Base-by-base conservation (phyloP, 2,113 vertebrate species). In the Callaeas wilsoni region DNA sequence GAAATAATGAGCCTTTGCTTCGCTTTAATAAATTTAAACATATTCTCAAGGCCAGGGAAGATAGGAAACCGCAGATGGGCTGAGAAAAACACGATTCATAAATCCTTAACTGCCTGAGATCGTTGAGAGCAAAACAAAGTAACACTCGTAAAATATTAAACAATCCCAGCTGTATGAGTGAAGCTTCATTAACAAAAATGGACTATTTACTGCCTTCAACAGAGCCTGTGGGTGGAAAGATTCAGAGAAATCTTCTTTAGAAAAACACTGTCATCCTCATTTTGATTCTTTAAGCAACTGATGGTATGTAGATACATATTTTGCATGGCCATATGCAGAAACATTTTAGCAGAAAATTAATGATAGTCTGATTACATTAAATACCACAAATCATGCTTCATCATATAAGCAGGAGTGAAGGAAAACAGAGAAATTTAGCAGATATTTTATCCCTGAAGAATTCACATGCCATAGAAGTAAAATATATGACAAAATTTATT, bases 21-120 rank as follows among this genome's bases (percentile, higher is more conserved):
- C 99, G 98, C 99, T 99, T 99, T 99, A 99, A 99, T 99, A 99
- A 99, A 99, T 99, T 99, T 99, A 99, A 99, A 99, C 98, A 98
- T 99, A 99, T 99, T 99, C 99, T 99, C 99, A 99, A 99, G 99
- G 99, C 99, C 99, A 98, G 98, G 98, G 98, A 99, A 99, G 99
- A 98, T 98, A 98, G 98, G 97, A 98, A 98, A 98, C 98, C 98
- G 97, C 98, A 98, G 98, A 98, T 98, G 98, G 98, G 98, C 98
- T 98, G 98, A 98, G 97, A 98, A 98, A 98, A 99, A 98, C 99
- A 99, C 98, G 98, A 99, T 99, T 99, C 98, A 99, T 99, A 99
- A 99, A 99, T 99, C 99, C 98, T 99, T 99, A 98, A 98, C 98
- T 99, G 99, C 99, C 99, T 98, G 98, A 98, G 98, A 98, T 98